Conservation (phyloP, 1,140 invertebrate species). For the Limonius californicus region DNA sequence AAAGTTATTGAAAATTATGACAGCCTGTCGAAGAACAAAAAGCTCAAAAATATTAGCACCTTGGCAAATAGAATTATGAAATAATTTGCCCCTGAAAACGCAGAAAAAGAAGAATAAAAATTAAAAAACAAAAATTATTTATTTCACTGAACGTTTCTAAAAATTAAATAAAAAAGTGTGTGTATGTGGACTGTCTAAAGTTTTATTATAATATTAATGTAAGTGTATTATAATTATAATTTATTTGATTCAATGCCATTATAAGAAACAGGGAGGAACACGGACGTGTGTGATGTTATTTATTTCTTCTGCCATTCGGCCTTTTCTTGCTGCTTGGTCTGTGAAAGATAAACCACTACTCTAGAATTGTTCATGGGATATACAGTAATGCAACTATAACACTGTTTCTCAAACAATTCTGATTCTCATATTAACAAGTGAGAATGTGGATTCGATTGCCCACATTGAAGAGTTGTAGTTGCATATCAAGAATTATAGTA, state of each 20-base stretch:
- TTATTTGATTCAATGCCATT: conserved; percentile 4
- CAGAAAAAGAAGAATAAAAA: not conserved
- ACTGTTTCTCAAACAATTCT: too few species aligned
- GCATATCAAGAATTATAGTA: too few species aligned
- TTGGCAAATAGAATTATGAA: too few species aligned
- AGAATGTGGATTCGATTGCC: too few species aligned
- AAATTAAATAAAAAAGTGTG: not conserved
- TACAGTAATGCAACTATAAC: not conserved
- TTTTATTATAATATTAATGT: conserved; percentile 10
- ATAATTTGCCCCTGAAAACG: too few species aligned
- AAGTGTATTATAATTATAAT: conserved; percentile 12
- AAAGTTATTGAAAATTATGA: too few species aligned
- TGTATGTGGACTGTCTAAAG: conserved; percentile 8
- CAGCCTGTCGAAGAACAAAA: too few species aligned
- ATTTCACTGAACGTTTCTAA: not conserved
- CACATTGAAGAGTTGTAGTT: too few species aligned
- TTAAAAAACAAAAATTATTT: not conserved
- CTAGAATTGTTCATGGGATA: not conserved
- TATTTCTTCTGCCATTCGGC: conserved; percentile 79
- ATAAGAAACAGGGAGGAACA: conserved; percentile 1
- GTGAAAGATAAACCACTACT: conserved; percentile 48
- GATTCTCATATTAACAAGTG: too few species aligned
- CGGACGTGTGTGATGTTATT: conserved; percentile 15
- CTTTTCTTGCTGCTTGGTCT: conserved; percentile 76
- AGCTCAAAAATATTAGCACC: too few species aligned